Evolutionary conservation across 2,888 invertebrate genomes (phyloP), one percentile per base, ranked within the genome.

Genomic region (Dendrolimus pini): DNA sequence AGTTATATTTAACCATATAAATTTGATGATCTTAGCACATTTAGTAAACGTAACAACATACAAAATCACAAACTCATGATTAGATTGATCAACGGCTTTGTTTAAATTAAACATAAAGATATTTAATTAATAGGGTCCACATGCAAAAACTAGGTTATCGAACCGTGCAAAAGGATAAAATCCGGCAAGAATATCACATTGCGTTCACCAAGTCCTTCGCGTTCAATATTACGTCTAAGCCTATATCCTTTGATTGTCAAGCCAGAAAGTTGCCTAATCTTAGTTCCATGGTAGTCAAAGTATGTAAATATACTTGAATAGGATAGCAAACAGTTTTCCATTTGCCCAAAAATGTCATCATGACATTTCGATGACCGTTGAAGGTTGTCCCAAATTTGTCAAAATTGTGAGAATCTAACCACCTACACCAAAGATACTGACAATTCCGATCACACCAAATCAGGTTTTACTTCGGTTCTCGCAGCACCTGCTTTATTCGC

Each of bases 161-260:
- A 69, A 69, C 68, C 74, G 69, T 69, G 69, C 70, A 69, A 68
- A 67, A 61, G 62, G 61, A 61, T 62, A 60, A 65, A 55, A 70
- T 77, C 77, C 77, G 83, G 83, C 83, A 84, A 83, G 83, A 84
- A 77, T 74, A 69, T 73, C 66, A 70, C 61, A 47, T 47, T 47
- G 47, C 47, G 47, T 47, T 47, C 47, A 47, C 12, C 30, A 12
- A 12, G 47, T 47, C 55, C 56, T 61, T 47, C 53, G 54, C 57
- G 54, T n/a, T 55, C 56, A 30, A 12, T 9, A 42, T 42, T 30
- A 30, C 30, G 30, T 30, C 30, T 6, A 30, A 30, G 30, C 30
- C 30, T 30, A 6, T 6, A 30, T 30, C 30, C 30, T 30, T 30
- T 30, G 30, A 30, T 30, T 30, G 30, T 30, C 30, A 30, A 52